Conservation (phyloP, 2,888 invertebrate species). For the Cataglyphis albicans region DNA sequence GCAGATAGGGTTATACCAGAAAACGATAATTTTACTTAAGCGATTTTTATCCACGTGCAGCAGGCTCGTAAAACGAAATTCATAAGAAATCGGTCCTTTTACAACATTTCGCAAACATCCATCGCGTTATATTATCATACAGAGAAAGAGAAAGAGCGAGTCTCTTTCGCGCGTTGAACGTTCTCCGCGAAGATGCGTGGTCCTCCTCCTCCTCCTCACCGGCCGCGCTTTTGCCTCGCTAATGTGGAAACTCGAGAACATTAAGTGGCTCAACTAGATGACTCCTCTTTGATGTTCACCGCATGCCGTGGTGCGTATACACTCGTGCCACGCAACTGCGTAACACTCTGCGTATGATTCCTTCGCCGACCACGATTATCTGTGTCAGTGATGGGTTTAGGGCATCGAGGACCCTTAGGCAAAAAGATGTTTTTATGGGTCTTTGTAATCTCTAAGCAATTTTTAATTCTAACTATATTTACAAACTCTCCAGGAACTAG, state of each 20-base stretch:
- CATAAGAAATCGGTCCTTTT: slow-evolving; percentile 50
- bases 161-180: slow-evolving; percentile 11
- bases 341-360: slow-evolving; percentile 73
- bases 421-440: background rate
- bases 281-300: slow-evolving; percentile 83
- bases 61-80: slow-evolving; percentile 44
- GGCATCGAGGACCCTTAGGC: background rate
- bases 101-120: slow-evolving; percentile 17
- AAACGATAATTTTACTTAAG: slow-evolving; percentile 48
- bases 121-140: slow-evolving; percentile 60
- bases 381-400: slow-evolving; percentile 42
- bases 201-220: slow-evolving; percentile 2
- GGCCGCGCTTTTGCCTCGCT: slow-evolving; percentile 83
- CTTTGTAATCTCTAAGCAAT: background rate
- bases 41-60: background rate
- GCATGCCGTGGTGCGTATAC: slow-evolving; percentile 69
- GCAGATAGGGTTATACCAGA: slow-evolving; percentile 26
- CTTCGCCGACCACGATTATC: slow-evolving; percentile 51
- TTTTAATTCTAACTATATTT: background rate
- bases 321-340: slow-evolving; percentile 76
- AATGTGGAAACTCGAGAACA: slow-evolving; percentile 85
- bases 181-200: slow-evolving; percentile 40
- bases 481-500: background rate
- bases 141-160: background rate
- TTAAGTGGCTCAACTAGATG: slow-evolving; percentile 86